Evolutionary conservation across 1,140 invertebrate genomes (phyloP), one percentile per base, ranked within the genome.

Genomic region (Brachystomella parvula): DNA sequence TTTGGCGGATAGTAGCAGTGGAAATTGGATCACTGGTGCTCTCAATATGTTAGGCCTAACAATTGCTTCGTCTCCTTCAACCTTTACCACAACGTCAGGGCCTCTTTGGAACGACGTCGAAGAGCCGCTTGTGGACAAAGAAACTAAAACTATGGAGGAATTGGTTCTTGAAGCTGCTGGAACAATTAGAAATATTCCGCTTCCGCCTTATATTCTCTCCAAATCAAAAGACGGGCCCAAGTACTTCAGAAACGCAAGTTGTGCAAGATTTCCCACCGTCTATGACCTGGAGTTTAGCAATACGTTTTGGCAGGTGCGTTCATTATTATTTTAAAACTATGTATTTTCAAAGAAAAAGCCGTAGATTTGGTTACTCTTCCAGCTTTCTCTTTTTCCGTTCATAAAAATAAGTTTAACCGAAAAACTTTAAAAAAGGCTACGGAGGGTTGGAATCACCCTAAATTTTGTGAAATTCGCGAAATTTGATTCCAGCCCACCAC

Each of bases 201-300:
- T 30, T 33, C 73, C 53, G 58, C 73, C 65, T 64, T 74, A 61
- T 57, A 74, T 67, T 53, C 68, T 63, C 35, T 67, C 67, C 64
- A 73, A 75, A 56, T 85, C 87, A 73, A 88, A 86, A 74, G 87
- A 89, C 73, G 83, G 70, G 70, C 77, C 76, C 2, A 85, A 86
- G 66, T 87, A 82, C 75, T 85, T 84, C 67, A 86, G 86, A 64
- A 87, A 88, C 74, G 85, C 85, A 63, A 86, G 84, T 60, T 92
- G 89, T 77, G 87, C 87, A 64, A 81, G 81, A 68, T 93, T 90
- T 75, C 92, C 92, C 0, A 89, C 84, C 56, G 85, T 94, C 57
- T 92, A 88, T 75, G 90, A 93, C 70, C 79, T 95, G 61, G 87
- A 94, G 76, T 94, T 92, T 80, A 93, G 92, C 77, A 94, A 95